Base-by-base conservation (phyloP, 2,113 vertebrate genomes). In the Dicentrarchus labrax region DNA sequence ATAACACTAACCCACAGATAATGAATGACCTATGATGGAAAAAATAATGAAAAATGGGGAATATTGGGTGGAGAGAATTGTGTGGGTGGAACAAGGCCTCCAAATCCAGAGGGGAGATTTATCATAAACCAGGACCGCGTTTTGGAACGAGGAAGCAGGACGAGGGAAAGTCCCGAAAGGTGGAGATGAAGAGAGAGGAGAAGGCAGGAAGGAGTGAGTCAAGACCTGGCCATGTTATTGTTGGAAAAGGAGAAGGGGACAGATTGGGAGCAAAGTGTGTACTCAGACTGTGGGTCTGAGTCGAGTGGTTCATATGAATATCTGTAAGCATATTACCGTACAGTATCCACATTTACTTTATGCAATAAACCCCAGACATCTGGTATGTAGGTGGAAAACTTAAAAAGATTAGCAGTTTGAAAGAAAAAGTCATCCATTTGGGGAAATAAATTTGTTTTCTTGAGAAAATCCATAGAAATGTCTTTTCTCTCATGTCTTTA, bases 121-220 rank as follows among this genome's bases (percentile, higher is more conserved):
- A 83, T 87, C 76, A 83, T 81, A 59, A 80, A 86, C 41, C 81
- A 64, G 59, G 59, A 70, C 5, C 5, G 39, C 1, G 8, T 48
- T 30, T 59, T 65, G 66, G 80, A 72, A 19, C 8, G 60, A 61
- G 73, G 50, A 62, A 79, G 39, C 51, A 77, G 53, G 68, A 64
- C 6, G 53, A 74, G 73, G 91, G 85, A 86, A 92, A 89, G 76
- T 87, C 87, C 90, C 78, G 3, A 70, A 81, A 91, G 76, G 84
- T 88, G 87, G 84, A 80, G 82, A 88, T 68, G 68, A 88, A 83
- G 87, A 86, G 72, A 83, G 66, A 66, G 67, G 66, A 78, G 48
- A 43, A 45, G 73, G 57, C 76, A 85, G 90, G 83, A 90, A 86
- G 80, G 57, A 81, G 70, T 88, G 83, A 84, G 88, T 90, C 86